Evolutionary conservation across 2,113 vertebrate species (phyloP), one percentile per base, ranked within the genome.

Genomic region (Calidris pugnax): DNA sequence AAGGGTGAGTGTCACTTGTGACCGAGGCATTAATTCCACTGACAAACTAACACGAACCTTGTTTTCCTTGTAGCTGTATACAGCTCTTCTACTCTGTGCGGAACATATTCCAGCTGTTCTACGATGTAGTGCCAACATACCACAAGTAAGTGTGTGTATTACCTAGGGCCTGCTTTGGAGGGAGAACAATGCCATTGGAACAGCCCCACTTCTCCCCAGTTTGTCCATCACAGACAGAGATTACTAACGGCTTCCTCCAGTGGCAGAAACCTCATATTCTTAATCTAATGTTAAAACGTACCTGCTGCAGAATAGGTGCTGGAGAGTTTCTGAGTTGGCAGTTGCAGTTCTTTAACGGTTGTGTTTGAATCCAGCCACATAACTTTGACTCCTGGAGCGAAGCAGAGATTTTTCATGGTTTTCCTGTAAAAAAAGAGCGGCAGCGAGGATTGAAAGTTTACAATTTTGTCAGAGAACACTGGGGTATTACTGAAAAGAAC

Each of bases 61-160:
- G 4, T 60, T 59, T 50, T 26, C 69, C 90, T 75, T 81, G 23
- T 35, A 99, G 99, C 85, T 98, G 98, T 12, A 91, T 99, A 32
- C 99, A 99, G 78, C 99, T 99, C 81, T 99, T 99, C 95, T 99
- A 99, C 96, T 99, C 99, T 0, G 99, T 99, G 66, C 98, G 99
- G 95, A 99, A 99, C 91, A 98, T 99, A 91, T 99, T 99, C 97
- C 99, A 99, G 93, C 98, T 99, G n/a, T 99, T 99, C 98, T 99
- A 98, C 12, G 99, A 99, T 39, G 99, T 99, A 2, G 99, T 99
- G 26, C 99, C 99, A 24, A 99, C 98, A 0, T 99, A 99, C 95
- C 99, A 99, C 97, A 99, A 98, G 99, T 99, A 96, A 98, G 99
- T 92, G 48, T 14, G 18, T 16, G 10, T 22, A 1, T 68, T 11